These are phyloP conservation scores for Ctena decussata DNA, from an alignment of 2,888 invertebrate species.

Conservation along the genomic window DNA sequence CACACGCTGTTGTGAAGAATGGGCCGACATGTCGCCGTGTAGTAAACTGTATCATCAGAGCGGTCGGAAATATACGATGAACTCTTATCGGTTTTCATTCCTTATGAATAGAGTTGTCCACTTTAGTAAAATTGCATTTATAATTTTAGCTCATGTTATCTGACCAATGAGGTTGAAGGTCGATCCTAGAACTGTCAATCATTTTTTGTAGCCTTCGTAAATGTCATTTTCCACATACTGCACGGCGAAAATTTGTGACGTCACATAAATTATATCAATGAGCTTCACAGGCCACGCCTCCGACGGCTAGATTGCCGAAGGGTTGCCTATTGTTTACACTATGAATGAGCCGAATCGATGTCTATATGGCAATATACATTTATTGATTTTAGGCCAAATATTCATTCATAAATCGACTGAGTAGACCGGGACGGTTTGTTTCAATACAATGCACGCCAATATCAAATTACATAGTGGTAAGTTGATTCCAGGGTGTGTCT, in stretches of 20 bases:
- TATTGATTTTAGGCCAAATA: not conserved
- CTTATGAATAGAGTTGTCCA: not conserved
- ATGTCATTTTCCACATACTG: slow-evolving; percentile 31
- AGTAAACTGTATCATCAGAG: not conserved
- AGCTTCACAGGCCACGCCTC: slow-evolving; percentile 44
- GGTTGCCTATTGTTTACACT: slow-evolving; percentile 13
- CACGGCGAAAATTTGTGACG: slow-evolving; percentile 62
- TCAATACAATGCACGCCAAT: too few relatives aligned
- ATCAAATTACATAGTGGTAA: too few relatives aligned
- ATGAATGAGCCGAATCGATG: slow-evolving; percentile 10
- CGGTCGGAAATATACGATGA: not conserved
- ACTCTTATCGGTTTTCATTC: not conserved
- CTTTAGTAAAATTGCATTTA: slow-evolving; percentile 68
- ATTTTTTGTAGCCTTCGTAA: slow-evolving; percentile 26
- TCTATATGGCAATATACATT: not conserved
- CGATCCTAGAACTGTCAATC: slow-evolving; percentile 65
- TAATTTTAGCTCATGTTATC: slow-evolving; percentile 76
- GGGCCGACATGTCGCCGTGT: not conserved
- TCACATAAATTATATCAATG: slow-evolving; percentile 66
- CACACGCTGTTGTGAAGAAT: slow-evolving; percentile 25
- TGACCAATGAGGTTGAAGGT: slow-evolving; percentile 72
- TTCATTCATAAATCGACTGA: not conserved
- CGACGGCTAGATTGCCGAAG: not conserved
- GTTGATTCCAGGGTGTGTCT: too few relatives aligned
- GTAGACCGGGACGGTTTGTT: too few relatives aligned